Percentiles rank a stretch among this genome's conserved stretches.
Evolutionary conservation across 2,888 invertebrate genomes (phyloP).

Genomic region (Nycteola revayana): DNA sequence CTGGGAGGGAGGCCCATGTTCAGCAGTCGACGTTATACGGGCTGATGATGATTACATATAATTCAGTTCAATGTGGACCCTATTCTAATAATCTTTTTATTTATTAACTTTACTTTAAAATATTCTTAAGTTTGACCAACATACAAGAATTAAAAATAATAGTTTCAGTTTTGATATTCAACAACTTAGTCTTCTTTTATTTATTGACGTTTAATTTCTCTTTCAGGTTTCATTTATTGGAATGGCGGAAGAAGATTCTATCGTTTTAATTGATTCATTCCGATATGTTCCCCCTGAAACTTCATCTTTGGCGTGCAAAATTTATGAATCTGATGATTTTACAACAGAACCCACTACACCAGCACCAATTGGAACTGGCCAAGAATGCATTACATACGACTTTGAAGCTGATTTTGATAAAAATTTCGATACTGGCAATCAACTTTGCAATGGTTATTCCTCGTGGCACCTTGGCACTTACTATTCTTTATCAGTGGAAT

Average conservation of each 20-base stretch:
- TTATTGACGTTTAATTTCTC: neutral
- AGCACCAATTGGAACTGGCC: constrained; percentile 19
- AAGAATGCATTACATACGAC: constrained; percentile 40
- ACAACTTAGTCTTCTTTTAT: no score
- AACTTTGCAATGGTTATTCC: constrained; percentile 33
- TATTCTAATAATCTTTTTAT: no score
- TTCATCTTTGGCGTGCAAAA: constrained; percentile 15
- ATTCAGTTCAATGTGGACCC: no score
- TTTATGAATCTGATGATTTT: constrained; percentile 25
- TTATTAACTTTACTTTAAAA: no score
- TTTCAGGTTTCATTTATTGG: constrained; percentile 39
- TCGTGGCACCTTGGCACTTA: constrained; percentile 45
- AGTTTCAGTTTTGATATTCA: no score
- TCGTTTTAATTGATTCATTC: constrained; percentile 35
- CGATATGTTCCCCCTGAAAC: constrained; percentile 29
- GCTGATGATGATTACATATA: no score
- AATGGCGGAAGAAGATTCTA: constrained; percentile 21
- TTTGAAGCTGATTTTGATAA: constrained; percentile 39
- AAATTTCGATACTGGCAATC: constrained; percentile 30
- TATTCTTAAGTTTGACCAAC: no score
- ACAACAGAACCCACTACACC: constrained; percentile 19
- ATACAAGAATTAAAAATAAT: no score
- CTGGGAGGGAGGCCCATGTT: no score
- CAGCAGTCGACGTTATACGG: no score
- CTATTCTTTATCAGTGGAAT: constrained; percentile 28